Conservation (phyloP, 2,888 invertebrate genomes). For the Flexamia atlantica region DNA sequence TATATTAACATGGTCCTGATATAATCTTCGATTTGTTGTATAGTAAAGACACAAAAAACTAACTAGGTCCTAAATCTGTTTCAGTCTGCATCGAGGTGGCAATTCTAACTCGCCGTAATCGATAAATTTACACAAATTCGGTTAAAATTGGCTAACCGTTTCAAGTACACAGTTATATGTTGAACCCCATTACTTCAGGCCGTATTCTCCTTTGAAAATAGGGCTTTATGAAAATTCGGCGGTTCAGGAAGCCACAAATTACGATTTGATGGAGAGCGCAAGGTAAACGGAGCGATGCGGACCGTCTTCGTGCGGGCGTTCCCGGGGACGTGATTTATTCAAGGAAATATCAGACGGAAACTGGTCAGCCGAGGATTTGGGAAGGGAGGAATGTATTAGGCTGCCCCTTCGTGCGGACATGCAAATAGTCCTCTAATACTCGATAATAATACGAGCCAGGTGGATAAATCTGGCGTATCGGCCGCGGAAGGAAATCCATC, state of each 20-base stretch:
- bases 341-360: conserved; percentile 53
- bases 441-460: conserved; percentile 53
- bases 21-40: too few species aligned
- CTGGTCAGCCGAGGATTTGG: conserved; percentile 53
- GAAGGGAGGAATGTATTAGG: conserved; percentile 38
- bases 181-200: too few species aligned
- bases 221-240: background rate
- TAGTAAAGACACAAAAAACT: too few species aligned
- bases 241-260: background rate
- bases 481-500: conserved; percentile 48
- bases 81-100: too few species aligned
- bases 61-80: too few species aligned
- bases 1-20: too few species aligned
- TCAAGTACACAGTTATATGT: too few species aligned
- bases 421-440: conserved; percentile 50
- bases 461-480: conserved; percentile 53
- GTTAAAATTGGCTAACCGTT: too few species aligned
- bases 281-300: background rate
- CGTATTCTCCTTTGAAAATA: too few species aligned
- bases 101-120: too few species aligned
- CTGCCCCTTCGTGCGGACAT: background rate
- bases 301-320: background rate
- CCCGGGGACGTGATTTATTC: conserved; percentile 29
- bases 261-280: background rate
- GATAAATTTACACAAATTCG: too few species aligned